Evolutionary conservation across 2,888 invertebrate species (phyloP), one percentile per base, ranked within the genome.

Genomic region (Leptopilina myrica): DNA sequence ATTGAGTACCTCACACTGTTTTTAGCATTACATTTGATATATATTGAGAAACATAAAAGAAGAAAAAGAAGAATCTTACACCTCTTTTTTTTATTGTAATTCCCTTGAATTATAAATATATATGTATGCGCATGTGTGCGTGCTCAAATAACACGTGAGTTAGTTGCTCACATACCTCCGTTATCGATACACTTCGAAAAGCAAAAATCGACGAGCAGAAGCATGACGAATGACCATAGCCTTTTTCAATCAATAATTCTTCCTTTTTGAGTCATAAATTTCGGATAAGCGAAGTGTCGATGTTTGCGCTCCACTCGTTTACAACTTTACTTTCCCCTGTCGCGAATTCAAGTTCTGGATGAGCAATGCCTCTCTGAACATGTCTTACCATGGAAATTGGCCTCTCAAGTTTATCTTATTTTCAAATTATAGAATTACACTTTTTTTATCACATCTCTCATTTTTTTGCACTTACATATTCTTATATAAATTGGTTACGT

Each of bases 201-300:
- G 53, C 56, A 73, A 73, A 73, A 73, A 73, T 49, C 73, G 8
- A 73, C 56, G 73, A 73, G 73, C 56, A 73, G 53, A 53, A 73
- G 33, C 73, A 73, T 73, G 73, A 73, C 73, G 73, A 73, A 73
- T 73, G 73, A 73, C 56, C 33, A 73, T 56, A 33, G 53, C 53
- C 56, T 53, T 73, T 73, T 73, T 73, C 73, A 73, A 73, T 73
- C 73, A 73, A 73, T 73, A 73, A 73, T 73, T 73, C 73, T 56
- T 69, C 69, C 69, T 69, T 69, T 69, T 26, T 26, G 69, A 69
- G 69, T 67, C 69, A 69, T 69, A 53, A 69, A 69, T 69, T 69
- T 73, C 73, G 73, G 73, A 73, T 73, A 73, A 73, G 73, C 73
- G 56, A 73, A 73, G 73, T 73, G 73, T 73, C 73, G 73, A 56